Conservation (phyloP, 2,888 invertebrate genomes). For the Polydrusus pterygomalis region DNA sequence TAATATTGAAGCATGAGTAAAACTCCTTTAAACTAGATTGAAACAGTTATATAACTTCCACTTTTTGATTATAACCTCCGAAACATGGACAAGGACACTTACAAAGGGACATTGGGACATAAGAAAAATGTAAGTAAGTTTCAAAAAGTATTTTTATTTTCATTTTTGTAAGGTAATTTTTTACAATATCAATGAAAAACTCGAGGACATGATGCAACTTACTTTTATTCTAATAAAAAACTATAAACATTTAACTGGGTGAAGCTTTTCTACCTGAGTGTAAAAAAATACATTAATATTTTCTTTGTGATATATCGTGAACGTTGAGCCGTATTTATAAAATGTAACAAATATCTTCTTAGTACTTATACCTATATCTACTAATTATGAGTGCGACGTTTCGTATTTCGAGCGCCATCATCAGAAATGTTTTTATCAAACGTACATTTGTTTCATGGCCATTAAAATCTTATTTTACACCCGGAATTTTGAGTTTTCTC, state of each 20-base stretch:
- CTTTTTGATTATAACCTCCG: too few species aligned
- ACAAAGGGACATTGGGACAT: too few species aligned
- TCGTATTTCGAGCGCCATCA: too few species aligned
- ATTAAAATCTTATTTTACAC: too few species aligned
- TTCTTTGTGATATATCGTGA: conserved; percentile 65
- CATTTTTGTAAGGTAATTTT: conserved; percentile 25
- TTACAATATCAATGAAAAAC: conserved; percentile 41
- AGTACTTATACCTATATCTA: background rate
- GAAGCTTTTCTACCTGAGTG: conserved; percentile 66
- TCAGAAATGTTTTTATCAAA: too few species aligned
- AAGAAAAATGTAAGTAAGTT: background rate
- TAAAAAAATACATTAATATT: conserved; percentile 66
- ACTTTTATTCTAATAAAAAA: conserved; percentile 44
- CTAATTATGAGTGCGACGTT: too few species aligned
- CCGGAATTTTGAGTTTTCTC: too few species aligned
- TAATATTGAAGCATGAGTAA: too few species aligned
- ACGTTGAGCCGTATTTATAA: conserved; percentile 41
- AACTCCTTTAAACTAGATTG: too few species aligned
- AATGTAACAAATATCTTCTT: conserved; percentile 34
- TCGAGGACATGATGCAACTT: conserved; percentile 23
- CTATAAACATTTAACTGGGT: conserved; percentile 37
- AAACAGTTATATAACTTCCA: too few species aligned
- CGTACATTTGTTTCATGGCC: too few species aligned
- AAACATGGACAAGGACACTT: too few species aligned
- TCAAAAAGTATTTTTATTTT: conserved; percentile 40